A percentile compares a stretch with the other conserved stretches of the same genome.
phyloP scores from a whole-genome alignment of 2,113 vertebrate genomes.

The Caranx ignobilis region DNA sequence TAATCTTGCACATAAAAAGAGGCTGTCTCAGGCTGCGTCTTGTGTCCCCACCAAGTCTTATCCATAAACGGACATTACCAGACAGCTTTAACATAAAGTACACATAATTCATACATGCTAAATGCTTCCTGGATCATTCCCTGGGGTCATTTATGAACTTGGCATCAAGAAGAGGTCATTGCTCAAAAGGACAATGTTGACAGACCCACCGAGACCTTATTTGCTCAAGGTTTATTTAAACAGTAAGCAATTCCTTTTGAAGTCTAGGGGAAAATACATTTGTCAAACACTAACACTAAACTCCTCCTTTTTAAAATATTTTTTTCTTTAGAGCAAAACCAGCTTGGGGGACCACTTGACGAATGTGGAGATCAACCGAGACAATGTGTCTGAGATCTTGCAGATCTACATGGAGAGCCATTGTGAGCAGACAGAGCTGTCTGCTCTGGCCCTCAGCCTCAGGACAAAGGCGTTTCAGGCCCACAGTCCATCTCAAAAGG shows the following conservation, averaged over 20 bases:
- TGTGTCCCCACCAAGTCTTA: conserved; percentile 6
- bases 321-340: conserved; percentile 87
- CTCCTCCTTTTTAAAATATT: background rate
- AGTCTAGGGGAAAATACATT: background rate
- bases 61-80: background rate
- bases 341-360: conserved; percentile 92
- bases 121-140: conserved; percentile 18
- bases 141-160: conserved; percentile 20
- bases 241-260: background rate
- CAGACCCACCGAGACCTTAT: background rate
- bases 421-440: conserved; percentile 88
- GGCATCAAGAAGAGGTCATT: conserved; percentile 15
- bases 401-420: conserved; percentile 95
- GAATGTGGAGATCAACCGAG: conserved; percentile 91
- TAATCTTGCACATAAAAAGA: conserved; percentile 6
- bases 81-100: background rate
- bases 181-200: conserved; percentile 18
- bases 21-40: background rate
- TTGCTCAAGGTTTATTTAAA: background rate
- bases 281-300: background rate
- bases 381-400: conserved; percentile 96
- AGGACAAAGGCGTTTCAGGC: conserved; percentile 96
- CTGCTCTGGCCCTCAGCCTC: conserved; percentile 88
- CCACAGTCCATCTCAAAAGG: conserved; percentile 92
- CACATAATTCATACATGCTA: conserved; percentile 7